These are phyloP conservation scores for Limnodromus scolopaceus DNA, from an alignment of 2,797 vertebrate genomes.

Conservation along the genomic window DNA sequence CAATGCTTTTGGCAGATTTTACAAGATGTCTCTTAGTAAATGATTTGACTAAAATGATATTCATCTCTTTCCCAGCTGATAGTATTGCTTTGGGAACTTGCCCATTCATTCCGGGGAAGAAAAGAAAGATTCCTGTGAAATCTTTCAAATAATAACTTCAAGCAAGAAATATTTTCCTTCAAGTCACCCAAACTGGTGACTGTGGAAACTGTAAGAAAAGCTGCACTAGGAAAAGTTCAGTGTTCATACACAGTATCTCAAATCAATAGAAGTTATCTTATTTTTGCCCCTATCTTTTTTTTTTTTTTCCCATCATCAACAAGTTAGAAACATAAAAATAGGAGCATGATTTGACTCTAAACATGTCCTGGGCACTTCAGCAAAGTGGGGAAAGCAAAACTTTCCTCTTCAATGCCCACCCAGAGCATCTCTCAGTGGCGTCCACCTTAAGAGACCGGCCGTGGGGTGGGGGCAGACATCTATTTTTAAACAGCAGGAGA, in stretches of 20 bases:
- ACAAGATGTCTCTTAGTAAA: not conserved
- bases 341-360: not conserved
- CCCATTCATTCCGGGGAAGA: not conserved
- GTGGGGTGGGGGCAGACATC: not conserved
- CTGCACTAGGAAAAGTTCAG: not conserved
- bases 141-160: constrained; percentile 31
- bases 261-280: not conserved
- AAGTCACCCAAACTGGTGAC: not conserved
- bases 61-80: constrained; percentile 63
- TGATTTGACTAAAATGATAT: constrained; percentile 4
- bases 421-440: fast-evolving
- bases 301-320: too few species aligned
- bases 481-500: not conserved
- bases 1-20: constrained; percentile 36
- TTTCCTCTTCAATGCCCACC: not conserved
- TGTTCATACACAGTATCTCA: fast-evolving
- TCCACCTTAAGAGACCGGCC: fast-evolving
- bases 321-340: not conserved
- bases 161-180: constrained; percentile 53
- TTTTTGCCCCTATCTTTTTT: not conserved
- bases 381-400: not conserved
- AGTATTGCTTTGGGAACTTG: not conserved
- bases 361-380: not conserved
- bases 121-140: constrained; percentile 17
- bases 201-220: not conserved